Percentiles rank a stretch among this genome's conserved stretches.
Evolutionary conservation across 2,888 invertebrate species (phyloP).

Genomic region (Tetragonula carbonaria): DNA sequence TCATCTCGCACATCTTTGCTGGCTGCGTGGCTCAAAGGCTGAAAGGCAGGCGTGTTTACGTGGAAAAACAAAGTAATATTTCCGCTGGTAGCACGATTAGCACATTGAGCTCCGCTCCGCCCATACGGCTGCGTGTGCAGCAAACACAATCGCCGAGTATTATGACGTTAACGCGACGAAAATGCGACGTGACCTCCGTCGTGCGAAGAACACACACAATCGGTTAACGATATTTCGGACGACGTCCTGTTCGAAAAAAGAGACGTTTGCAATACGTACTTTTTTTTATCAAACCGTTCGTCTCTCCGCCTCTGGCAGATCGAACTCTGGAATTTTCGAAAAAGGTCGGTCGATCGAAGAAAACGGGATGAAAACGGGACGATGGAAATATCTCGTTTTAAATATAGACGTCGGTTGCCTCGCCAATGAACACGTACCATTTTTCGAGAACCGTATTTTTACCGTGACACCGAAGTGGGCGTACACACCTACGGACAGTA

Average conservation of each 20-base stretch:
- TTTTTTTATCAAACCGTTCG: slow-evolving; percentile 32
- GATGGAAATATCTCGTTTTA: slow-evolving; percentile 29
- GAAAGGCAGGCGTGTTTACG: slow-evolving; percentile 25
- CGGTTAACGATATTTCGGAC: slow-evolving; percentile 46
- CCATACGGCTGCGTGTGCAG: slow-evolving; percentile 2
- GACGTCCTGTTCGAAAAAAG: not conserved
- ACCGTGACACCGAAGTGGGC: slow-evolving; percentile 43
- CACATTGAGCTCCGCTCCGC: slow-evolving; percentile 20
- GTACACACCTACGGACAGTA: slow-evolving; percentile 34
- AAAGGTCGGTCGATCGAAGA: not conserved
- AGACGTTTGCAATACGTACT: slow-evolving; percentile 11
- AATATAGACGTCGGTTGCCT: slow-evolving; percentile 19
- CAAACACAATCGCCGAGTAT: slow-evolving; percentile 35
- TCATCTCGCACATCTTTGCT: no score
- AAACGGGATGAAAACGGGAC: not conserved
- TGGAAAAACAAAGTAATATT: slow-evolving; percentile 53
- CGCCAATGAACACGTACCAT: slow-evolving; percentile 18
- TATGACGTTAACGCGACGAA: slow-evolving; percentile 58
- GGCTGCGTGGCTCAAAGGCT: slow-evolving; percentile 6
- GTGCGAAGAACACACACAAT: slow-evolving; percentile 29
- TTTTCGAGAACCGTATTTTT: slow-evolving; percentile 24
- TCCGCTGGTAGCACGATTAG: slow-evolving; percentile 28
- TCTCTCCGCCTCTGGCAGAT: not conserved
- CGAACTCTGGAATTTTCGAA: not conserved
- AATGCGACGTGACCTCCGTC: slow-evolving; percentile 55